Conservation (phyloP, 2,113 vertebrate species). For the Sigmodon hispidus region DNA sequence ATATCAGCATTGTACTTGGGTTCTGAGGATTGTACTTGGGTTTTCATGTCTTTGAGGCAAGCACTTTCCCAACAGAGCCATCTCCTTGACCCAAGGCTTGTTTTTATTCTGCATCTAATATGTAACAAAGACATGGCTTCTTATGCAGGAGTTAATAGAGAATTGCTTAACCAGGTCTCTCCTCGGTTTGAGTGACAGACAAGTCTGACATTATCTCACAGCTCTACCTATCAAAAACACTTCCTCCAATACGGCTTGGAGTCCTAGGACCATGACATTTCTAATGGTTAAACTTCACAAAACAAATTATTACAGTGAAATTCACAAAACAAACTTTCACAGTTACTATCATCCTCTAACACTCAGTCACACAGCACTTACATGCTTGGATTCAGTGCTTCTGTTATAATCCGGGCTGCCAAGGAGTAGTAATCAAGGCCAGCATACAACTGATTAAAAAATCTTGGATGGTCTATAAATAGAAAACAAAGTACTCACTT, state of each 20-base stretch:
- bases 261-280: not conserved
- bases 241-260: not conserved
- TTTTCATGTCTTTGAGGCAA: not conserved
- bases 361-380: slow-evolving; percentile 83
- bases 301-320: slow-evolving; percentile 19
- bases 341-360: slow-evolving; percentile 22
- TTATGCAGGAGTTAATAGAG: not conserved
- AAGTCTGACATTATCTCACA: not conserved
- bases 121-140: not conserved
- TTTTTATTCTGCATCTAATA: not conserved
- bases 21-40: not conserved
- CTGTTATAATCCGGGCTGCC: slow-evolving; percentile 90
- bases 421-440: slow-evolving; percentile 92
- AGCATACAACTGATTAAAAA: slow-evolving; percentile 93
- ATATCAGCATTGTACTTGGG: not conserved
- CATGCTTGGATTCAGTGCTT: slow-evolving; percentile 92
- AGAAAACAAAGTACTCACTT: slow-evolving; percentile 69
- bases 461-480: slow-evolving; percentile 90
- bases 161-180: not conserved
- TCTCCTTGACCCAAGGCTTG: not conserved
- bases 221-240: not conserved
- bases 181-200: not conserved
- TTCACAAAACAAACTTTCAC: not conserved
- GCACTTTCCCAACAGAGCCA: not conserved
- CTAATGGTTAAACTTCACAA: not conserved